A percentile compares a stretch with the other conserved stretches of the same genome.
Conservation (phyloP, 2,797 vertebrate genomes). For the Phoxinus dragarum region DNA sequence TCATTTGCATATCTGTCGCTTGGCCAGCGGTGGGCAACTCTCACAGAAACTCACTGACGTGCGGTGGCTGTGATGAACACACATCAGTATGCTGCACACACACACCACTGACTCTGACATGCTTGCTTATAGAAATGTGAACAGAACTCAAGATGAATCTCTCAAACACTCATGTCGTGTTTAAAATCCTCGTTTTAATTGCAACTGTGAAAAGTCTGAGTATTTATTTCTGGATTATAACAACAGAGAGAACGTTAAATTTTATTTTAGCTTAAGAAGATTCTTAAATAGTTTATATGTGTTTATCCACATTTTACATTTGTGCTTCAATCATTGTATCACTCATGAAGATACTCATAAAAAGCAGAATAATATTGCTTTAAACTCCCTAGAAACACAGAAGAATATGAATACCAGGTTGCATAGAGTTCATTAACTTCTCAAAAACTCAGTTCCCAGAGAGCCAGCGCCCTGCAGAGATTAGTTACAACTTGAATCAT, state of each 20-base stretch:
- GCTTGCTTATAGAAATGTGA: background rate
- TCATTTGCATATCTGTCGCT: conserved; percentile 4
- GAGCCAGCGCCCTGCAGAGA: too few relatives aligned
- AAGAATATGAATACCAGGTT: background rate
- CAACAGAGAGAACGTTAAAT: background rate
- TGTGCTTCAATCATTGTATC: too few relatives aligned
- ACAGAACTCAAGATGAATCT: background rate
- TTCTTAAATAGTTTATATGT: background rate
- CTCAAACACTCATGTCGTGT: background rate
- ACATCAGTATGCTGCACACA: background rate
- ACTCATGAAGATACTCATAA: background rate
- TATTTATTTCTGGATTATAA: background rate
- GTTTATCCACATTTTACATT: background rate
- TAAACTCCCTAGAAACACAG: background rate
- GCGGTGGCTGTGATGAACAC: background rate
- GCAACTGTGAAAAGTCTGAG: background rate
- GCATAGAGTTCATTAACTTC: background rate
- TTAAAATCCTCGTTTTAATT: background rate
- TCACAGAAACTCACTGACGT: background rate
- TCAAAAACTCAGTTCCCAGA: background rate
- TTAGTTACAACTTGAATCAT: too few relatives aligned
- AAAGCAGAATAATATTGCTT: background rate
- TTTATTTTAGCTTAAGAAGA: background rate
- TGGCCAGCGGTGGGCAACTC: background rate
- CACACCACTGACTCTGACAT: background rate